phyloP scores from a whole-genome alignment of 1,140 invertebrate genomes.

The Parapsyche elsis region DNA sequence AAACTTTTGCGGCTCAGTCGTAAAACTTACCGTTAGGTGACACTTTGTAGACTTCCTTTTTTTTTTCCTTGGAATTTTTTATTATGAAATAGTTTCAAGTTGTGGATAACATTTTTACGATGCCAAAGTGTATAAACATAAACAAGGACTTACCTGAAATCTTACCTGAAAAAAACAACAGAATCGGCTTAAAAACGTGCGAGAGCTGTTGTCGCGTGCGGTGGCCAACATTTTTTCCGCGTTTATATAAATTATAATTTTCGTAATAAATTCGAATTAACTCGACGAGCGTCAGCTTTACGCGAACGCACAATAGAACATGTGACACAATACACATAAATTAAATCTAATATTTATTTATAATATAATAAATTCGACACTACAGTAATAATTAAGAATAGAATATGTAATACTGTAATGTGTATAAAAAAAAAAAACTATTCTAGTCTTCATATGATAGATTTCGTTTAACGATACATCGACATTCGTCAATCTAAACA shows the following conservation, averaged over 20 bases:
- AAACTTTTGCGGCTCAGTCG: slow-evolving; percentile 27
- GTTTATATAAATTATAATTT: slow-evolving; percentile 12
- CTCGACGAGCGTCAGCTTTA: slow-evolving; percentile 10
- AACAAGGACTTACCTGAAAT: slow-evolving; percentile 25
- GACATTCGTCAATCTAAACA: too few species aligned
- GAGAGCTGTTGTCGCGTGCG: neutral
- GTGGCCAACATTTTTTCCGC: neutral
- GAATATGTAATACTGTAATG: too few species aligned
- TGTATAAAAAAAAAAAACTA: too few species aligned
- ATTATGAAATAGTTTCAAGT: slow-evolving; percentile 8
- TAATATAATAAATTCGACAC: too few species aligned
- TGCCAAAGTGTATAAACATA: slow-evolving; percentile 27
- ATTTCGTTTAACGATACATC: too few species aligned
- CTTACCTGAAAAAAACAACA: neutral
- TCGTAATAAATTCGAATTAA: slow-evolving; percentile 22
- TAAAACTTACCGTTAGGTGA: slow-evolving; percentile 8
- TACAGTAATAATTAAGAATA: too few species aligned
- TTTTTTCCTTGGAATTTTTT: neutral
- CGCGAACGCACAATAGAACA: neutral
- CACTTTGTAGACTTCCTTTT: neutral
- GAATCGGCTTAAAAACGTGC: slow-evolving; percentile 5
- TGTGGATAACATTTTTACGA: slow-evolving; percentile 35
- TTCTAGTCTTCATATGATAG: too few species aligned
- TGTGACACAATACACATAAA: slow-evolving; percentile 5
- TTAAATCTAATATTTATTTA: neutral